These are phyloP conservation scores for Micronycteris hirsuta DNA, from an alignment of 2,113 vertebrate species.

Conservation along the genomic window DNA sequence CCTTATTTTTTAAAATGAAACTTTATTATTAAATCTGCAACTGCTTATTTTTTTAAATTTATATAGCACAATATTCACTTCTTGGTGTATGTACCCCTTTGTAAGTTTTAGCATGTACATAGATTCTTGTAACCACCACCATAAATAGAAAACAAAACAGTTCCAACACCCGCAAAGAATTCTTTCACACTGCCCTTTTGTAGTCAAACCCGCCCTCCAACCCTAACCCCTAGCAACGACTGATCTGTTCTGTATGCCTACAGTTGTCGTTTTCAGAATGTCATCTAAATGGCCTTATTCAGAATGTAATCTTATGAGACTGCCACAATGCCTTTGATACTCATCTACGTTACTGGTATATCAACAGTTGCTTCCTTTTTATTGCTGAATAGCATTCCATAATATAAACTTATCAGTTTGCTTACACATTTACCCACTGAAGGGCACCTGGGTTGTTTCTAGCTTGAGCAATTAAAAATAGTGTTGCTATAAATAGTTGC, in stretches of 20 bases:
- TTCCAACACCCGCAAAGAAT: background rate
- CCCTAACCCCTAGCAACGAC: background rate
- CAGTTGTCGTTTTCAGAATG: background rate
- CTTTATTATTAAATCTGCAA: background rate
- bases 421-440: background rate
- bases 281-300: background rate
- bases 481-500: background rate
- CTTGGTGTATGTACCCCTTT: background rate
- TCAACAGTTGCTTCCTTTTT: background rate
- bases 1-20: background rate
- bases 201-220: background rate
- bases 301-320: background rate
- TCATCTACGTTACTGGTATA: background rate
- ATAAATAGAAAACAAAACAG: background rate
- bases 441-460: background rate
- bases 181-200: background rate
- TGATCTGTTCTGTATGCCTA: background rate
- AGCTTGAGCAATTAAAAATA: background rate
- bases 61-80: background rate
- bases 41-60: background rate
- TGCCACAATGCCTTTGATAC: background rate
- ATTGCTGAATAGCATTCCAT: background rate
- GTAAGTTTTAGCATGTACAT: background rate
- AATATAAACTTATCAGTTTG: background rate
- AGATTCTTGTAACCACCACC: background rate